Evolutionary conservation across 2,888 invertebrate genomes (phyloP), one percentile per base, ranked within the genome.

Genomic region (Brachylomia viminalis): DNA sequence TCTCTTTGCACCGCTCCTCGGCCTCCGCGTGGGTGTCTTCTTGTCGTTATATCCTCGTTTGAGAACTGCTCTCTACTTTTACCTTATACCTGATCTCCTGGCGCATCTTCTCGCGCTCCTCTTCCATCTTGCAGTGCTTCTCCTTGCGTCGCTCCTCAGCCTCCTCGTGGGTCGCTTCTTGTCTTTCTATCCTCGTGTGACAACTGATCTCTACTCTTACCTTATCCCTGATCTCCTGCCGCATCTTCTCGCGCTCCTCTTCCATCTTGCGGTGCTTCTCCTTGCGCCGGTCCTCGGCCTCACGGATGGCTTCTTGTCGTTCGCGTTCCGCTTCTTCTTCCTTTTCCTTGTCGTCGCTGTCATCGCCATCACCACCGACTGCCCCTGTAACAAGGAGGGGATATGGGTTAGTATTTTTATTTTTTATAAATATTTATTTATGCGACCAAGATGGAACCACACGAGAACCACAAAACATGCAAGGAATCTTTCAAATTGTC

Each of bases 221-320:
- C 98, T 99, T 99, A 97, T 99, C 99, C 96, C 99, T 98, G 96
- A 99, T 99, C 96, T 99, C 99, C 97, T 99, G 99, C 94, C 99
- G 97, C 99, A 99, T 99, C 97, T 99, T 99, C 97, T 99, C 99
- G 88, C 99, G 97, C 96, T 99, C 99, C 93, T 99, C 99, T 96
- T 99, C 99, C 99, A 99, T 99, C 97, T 99, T 99, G 93, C 99
- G 98, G 96, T 99, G 99, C 96, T 99, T 99, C 97, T 99, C 99
- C 97, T 99, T 99, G 95, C 99, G 98, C 92, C 99, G 97, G 90
- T 99, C 99, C 96, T 99, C 99, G 79, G 99, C 99, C 96, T 99
- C 99, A 90, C 98, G 97, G 97, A 99, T 99, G 92, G 99, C 99
- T 96, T 99, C 99, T 96, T 99, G 98, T 92, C 99, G 98, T 95